phyloP scores from a whole-genome alignment of 1,140 invertebrate species.

The Drosophila trapezifrons region DNA sequence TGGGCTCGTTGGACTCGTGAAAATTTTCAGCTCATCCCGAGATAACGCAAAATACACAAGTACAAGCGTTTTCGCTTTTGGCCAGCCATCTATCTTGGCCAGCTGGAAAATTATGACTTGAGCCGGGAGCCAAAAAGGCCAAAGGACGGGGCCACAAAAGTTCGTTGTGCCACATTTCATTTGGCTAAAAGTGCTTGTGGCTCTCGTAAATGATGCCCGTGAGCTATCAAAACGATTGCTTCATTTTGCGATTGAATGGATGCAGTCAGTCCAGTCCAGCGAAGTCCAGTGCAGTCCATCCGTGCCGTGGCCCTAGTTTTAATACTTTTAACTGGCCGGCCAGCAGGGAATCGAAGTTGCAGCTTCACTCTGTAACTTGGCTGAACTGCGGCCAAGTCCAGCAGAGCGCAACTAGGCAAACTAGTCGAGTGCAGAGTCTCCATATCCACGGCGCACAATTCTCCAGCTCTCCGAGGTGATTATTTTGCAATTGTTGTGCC shows the following conservation, averaged over 20 bases:
- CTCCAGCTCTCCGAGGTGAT: slow-evolving; percentile 69
- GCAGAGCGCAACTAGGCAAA: slow-evolving; percentile 41
- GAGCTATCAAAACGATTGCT: slow-evolving; percentile 66
- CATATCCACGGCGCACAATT: slow-evolving; percentile 19
- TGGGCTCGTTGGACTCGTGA: slow-evolving; percentile 21
- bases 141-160: slow-evolving; percentile 40
- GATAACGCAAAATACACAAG: slow-evolving; percentile 25
- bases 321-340: slow-evolving; percentile 53
- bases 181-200: slow-evolving; percentile 68
- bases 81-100: slow-evolving; percentile 35
- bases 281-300: neutral
- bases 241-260: slow-evolving; percentile 52
- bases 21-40: slow-evolving; percentile 44
- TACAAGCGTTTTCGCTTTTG: slow-evolving; percentile 25
- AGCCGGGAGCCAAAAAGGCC: slow-evolving; percentile 42
- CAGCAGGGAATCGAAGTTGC: slow-evolving; percentile 48
- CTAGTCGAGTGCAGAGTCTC: slow-evolving; percentile 13
- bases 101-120: slow-evolving; percentile 27
- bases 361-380: neutral
- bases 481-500: slow-evolving; percentile 71
- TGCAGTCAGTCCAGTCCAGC: slow-evolving; percentile 5
- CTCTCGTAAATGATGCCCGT: slow-evolving; percentile 55
- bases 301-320: slow-evolving; percentile 27
- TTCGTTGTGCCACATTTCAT: slow-evolving; percentile 79
- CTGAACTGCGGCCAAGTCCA: neutral